Evolutionary conservation across 2,888 invertebrate species (phyloP), one percentile per base, ranked within the genome.

Genomic region (Atrina japonica): DNA sequence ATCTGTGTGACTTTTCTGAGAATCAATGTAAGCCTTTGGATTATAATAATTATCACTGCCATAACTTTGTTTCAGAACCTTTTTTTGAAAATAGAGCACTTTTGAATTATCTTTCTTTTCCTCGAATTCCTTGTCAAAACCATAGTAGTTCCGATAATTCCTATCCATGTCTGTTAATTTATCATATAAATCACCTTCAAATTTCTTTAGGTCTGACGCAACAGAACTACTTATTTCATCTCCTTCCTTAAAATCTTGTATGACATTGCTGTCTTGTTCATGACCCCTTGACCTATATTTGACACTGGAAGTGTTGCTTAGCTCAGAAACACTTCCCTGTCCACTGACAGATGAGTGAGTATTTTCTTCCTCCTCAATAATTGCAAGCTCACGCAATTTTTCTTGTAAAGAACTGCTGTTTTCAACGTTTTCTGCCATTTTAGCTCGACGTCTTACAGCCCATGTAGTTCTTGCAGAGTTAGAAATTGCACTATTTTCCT

Each of bases 301-400:
- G 27, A 35, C 56, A 47, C 30, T 53, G 16, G 41, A 40, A n/a
- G 35, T 25, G 35, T 30, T 55, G 11, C 43, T 27, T 16, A 40
- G 40, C 27, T 40, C 47, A 30, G 61, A 47, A 11, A 25, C 25
- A n/a, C 27, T 27, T 9, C 60, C 47, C 25, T 52, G 30, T 29
- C 40, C 29, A 30, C 61, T 41, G 1, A 45, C 55, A n/a, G 56
- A 43, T 2, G 45, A 27, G 35, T 72, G 66, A 41, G 50, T 43
- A 72, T 66, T 66, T 40, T 83, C 81, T 52, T 86, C 86, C 73
- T 86, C 86, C 69, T 85, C 82, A 45, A 86, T 86, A 40, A 82
- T 86, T 21, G 86, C 83, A 49, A 86, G 73, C 9, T 83, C 77
- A 40, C 85, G 70, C 41, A 86, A 71, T 59, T 81, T 79, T 60